Conservation (phyloP, 2,797 vertebrate genomes). For the Gallinago nigripennis region DNA sequence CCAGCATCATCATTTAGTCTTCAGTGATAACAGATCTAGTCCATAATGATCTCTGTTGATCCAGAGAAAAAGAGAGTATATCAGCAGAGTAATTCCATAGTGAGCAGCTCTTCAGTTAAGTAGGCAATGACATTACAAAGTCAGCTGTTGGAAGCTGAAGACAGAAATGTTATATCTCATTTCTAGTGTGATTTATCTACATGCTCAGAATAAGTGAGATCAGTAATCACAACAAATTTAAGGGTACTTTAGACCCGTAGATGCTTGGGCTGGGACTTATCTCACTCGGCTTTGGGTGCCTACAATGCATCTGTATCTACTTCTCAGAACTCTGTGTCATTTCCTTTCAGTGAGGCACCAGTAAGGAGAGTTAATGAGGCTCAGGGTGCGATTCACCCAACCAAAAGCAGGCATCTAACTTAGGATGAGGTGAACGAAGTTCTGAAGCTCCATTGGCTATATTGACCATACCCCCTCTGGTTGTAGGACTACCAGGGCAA, state of each 20-base stretch:
- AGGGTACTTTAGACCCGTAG: background rate
- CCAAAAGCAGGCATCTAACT: background rate
- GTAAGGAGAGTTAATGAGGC: background rate
- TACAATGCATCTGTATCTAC: background rate
- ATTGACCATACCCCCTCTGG: background rate
- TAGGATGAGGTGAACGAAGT: background rate
- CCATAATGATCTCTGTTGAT: background rate
- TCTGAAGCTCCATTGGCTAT: background rate
- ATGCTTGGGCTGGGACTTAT: background rate
- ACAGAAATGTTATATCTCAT: background rate
- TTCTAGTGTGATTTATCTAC: constrained; percentile 1
- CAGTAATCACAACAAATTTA: background rate
- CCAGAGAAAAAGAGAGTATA: background rate
- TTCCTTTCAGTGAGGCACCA: background rate
- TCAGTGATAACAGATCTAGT: background rate
- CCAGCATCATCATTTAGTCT: background rate
- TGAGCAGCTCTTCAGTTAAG: constrained; percentile 7
- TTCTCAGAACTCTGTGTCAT: background rate
- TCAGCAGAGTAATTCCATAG: background rate
- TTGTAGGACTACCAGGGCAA: background rate
- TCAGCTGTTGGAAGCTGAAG: background rate
- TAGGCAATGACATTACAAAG: background rate
- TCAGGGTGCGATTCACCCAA: background rate
- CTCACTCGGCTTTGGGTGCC: background rate
- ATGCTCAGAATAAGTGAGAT: background rate